These are phyloP conservation scores for Catharus fuscescens DNA, from an alignment of 2,113 vertebrate species.

Conservation along the genomic window DNA sequence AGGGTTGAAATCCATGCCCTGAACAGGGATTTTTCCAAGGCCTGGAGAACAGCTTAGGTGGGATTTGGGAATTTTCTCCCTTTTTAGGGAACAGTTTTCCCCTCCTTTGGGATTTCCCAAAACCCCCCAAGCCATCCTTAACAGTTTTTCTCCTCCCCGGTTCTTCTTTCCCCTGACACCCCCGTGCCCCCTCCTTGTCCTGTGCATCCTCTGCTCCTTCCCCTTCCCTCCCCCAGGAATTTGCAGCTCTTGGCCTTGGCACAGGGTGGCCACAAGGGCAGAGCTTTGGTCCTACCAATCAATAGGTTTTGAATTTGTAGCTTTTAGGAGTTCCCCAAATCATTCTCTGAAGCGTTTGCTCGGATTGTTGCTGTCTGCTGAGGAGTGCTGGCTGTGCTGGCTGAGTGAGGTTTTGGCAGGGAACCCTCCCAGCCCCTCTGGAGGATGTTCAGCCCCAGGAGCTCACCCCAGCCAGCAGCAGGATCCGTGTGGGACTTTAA, in stretches of 20 bases:
- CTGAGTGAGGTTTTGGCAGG: not conserved
- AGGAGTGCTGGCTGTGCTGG: too few relatives aligned
- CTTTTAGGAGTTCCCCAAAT: too few relatives aligned
- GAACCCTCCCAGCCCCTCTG: not conserved
- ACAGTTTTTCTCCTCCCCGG: not conserved
- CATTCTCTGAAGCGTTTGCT: too few relatives aligned
- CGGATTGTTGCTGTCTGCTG: too few relatives aligned
- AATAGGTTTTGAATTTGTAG: too few relatives aligned
- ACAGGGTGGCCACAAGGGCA: not conserved
- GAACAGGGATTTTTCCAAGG: not conserved
- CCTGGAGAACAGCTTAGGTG: accelerated
- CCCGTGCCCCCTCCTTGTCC: accelerated
- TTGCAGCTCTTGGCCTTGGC: not conserved
- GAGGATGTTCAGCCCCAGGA: not conserved
- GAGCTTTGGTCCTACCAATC: not conserved
- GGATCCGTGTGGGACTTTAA: not conserved
- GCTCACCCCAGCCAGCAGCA: not conserved
- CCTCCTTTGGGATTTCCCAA: not conserved
- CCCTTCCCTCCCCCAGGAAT: not conserved
- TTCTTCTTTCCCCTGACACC: not conserved
- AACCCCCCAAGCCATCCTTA: accelerated
- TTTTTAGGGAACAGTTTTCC: not conserved
- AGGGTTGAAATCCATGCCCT: not conserved
- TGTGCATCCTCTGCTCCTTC: too few relatives aligned
- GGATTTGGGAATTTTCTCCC: not conserved